Conservation (phyloP, 2,888 invertebrate genomes). For the Leptarthrus brevirostris region DNA sequence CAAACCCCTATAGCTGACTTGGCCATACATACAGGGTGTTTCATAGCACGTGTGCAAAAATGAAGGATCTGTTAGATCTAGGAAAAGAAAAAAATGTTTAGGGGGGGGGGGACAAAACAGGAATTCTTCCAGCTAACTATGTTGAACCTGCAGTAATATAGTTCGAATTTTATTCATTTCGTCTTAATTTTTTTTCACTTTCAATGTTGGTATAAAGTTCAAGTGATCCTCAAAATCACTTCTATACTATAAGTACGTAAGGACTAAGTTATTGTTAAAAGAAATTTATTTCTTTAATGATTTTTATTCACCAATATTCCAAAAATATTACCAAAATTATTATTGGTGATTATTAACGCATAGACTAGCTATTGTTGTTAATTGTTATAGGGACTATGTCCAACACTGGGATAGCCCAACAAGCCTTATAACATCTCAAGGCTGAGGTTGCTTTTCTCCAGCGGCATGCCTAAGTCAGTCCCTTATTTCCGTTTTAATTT, state of each 20-base stretch:
- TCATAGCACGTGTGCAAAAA: no score
- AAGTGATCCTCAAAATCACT: background rate
- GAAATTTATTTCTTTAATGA: slow-evolving; percentile 14
- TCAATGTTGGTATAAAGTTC: slow-evolving; percentile 24
- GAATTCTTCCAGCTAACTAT: slow-evolving; percentile 99
- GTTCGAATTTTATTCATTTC: slow-evolving; percentile 6
- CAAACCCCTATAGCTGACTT: no score
- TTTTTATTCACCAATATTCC: slow-evolving; percentile 39
- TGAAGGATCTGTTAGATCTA: no score
- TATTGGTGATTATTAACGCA: slow-evolving; percentile 4
- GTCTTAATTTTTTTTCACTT: background rate
- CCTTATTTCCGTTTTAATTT: no score
- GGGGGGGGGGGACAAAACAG: slow-evolving; percentile 90
- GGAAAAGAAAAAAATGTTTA: no score
- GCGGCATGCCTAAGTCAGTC: no score
- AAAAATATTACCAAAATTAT: slow-evolving; percentile 31
- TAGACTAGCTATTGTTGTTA: slow-evolving; percentile 38
- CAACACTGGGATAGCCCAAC: no score
- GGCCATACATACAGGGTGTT: no score
- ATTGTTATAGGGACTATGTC: no score
- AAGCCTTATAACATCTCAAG: no score
- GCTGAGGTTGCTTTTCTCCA: no score
- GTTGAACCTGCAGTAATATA: slow-evolving; percentile 83
- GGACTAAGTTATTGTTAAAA: slow-evolving; percentile 30
- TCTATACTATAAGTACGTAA: background rate